These are phyloP conservation scores for Macrocentrus cingulum DNA, from an alignment of 1,140 invertebrate species.

Conservation along the genomic window DNA sequence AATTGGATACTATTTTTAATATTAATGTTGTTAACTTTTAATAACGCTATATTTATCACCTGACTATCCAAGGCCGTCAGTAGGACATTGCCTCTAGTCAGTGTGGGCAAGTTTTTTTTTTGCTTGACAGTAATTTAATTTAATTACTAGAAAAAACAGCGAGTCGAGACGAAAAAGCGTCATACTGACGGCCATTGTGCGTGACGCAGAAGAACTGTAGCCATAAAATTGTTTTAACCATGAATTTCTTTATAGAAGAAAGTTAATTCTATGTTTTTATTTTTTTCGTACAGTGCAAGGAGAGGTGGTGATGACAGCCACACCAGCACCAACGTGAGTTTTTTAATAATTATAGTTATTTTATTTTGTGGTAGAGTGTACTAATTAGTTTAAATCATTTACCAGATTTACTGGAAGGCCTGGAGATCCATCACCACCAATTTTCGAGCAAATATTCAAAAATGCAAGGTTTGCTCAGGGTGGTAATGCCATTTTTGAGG, in stretches of 20 bases:
- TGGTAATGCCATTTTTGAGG: constrained; percentile 89
- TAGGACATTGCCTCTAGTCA: constrained; percentile 3
- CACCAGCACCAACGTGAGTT: constrained; percentile 55
- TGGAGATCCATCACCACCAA: constrained; percentile 78
- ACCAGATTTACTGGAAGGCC: constrained; percentile 58
- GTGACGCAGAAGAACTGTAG: constrained; percentile 5
- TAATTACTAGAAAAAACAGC: constrained; percentile 13
- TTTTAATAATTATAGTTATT: too few relatives aligned
- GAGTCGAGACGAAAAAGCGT: constrained; percentile 3
- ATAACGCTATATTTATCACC: too few relatives aligned
- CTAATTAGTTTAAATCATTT: too few relatives aligned
- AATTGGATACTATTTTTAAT: too few relatives aligned
- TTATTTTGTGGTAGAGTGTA: too few relatives aligned
- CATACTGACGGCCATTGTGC: neutral
- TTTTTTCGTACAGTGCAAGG: constrained; percentile 52
- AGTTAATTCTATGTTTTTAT: neutral
- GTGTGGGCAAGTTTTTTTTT: constrained; percentile 3
- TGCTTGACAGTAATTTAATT: constrained; percentile 15
- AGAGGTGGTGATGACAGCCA: constrained; percentile 54
- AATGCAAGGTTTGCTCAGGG: constrained; percentile 92
- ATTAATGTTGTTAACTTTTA: too few relatives aligned
- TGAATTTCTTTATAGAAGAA: too few relatives aligned
- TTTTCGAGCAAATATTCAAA: constrained; percentile 91
- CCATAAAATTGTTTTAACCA: neutral
- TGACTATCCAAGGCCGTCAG: neutral